Evolutionary conservation across 2,797 vertebrate species (phyloP), one percentile per base, ranked within the genome.

Genomic region (Perodicticus potto): DNA sequence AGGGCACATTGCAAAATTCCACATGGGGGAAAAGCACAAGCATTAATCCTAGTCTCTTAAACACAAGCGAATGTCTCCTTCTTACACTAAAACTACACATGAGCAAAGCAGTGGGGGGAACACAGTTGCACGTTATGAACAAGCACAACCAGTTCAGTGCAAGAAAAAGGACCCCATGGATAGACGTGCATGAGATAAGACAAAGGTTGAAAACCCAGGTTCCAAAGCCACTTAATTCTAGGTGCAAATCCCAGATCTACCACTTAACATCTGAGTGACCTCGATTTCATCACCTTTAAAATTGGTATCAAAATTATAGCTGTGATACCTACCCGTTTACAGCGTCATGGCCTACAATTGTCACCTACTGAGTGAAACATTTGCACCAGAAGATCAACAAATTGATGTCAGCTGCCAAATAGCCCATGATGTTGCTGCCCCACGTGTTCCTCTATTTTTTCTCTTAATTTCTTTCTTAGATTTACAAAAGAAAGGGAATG

Each of bases 341-440:
- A 45, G 25, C 43, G 22, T 43, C 19, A 20, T 49, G 27, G 13
- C 34, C 40, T 76, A 32, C 13, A 61, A 34, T 53, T 22, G 67
- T 67, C 53, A 37, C 3, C 17, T 43, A n/a, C 32, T 65, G 25
- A 84, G 29, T 43, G 32, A 89, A 70, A 70, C 22, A 7, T 61
- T 77, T 74, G 72, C 49, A 32, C 27, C 57, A 74, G 80, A 84
- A 84, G n/a, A 94, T 81, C n/a, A 49, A 19, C 81, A 77, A 20
- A 12, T 40, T 93, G 40, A 53, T 40, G 63, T 37, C 32, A 37
- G 59, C n/a, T 83, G 25, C 82, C 70, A 93, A 89, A n/a, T 63
- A 45, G 13, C 61, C 55, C 82, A 17, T 65, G 74, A 81, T 40
- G 73, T 55, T 55, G 17, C n/a, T 81, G 37, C 23, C 17, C 17